A percentile compares a stretch with the other conserved stretches of the same genome.
phyloP scores from a whole-genome alignment of 2,113 vertebrate species.

The Aldabrachelys gigantea region DNA sequence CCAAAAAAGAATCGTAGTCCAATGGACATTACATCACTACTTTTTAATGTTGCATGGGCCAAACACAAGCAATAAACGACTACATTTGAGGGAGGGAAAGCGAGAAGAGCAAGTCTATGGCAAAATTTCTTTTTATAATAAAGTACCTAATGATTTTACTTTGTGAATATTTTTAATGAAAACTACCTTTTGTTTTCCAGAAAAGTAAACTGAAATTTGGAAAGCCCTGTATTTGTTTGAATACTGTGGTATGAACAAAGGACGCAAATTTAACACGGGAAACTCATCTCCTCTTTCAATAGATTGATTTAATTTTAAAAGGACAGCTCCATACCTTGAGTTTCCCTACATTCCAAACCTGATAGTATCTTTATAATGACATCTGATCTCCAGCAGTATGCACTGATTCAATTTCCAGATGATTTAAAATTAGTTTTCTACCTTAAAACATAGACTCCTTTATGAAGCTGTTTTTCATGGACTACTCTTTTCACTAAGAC shows the following conservation, averaged over 20 bases:
- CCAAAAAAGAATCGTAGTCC: neutral
- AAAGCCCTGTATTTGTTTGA: rapidly evolving
- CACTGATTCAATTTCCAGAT: neutral
- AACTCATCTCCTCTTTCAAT: neutral
- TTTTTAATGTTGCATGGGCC: neutral
- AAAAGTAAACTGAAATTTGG: neutral
- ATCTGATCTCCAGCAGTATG: neutral
- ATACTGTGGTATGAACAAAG: neutral
- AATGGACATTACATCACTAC: neutral
- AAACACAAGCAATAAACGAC: neutral
- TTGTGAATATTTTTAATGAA: neutral
- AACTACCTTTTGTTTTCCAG: neutral
- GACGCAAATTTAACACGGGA: neutral
- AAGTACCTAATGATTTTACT: neutral
- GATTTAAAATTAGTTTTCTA: slow-evolving; percentile 10
- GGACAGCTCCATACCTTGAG: neutral
- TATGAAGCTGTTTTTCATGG: neutral
- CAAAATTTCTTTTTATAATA: neutral
- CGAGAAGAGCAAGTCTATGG: neutral
- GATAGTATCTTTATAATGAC: neutral
- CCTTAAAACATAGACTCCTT: neutral
- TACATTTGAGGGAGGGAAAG: neutral
- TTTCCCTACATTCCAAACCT: neutral
- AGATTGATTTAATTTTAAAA: neutral
- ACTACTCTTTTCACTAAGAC: neutral